Evolutionary conservation across 1,140 invertebrate species (phyloP).

Genomic region (Battus philenor): DNA sequence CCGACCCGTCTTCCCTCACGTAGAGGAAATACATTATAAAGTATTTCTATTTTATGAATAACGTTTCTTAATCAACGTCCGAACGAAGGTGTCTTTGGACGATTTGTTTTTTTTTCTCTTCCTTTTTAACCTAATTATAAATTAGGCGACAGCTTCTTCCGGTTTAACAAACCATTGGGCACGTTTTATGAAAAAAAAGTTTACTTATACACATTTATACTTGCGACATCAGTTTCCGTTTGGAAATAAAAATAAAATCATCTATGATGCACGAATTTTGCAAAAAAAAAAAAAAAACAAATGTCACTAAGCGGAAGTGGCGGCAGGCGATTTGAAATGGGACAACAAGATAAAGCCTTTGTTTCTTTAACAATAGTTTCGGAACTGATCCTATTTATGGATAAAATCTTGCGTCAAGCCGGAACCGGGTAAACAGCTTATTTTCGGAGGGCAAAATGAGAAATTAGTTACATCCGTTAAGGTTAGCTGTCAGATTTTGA

Average conservation of each 20-base stretch:
- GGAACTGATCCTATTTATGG: slow-evolving; percentile 27
- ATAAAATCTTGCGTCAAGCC: slow-evolving; percentile 32
- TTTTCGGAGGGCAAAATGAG: slow-evolving; percentile 28
- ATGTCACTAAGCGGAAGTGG: slow-evolving; percentile 31
- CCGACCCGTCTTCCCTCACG: slow-evolving; percentile 14
- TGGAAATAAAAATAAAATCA: slow-evolving; percentile 21
- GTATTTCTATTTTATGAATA: too few species aligned
- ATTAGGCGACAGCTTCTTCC: too few species aligned
- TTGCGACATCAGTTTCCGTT: slow-evolving; percentile 17
- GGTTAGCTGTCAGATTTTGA: slow-evolving; percentile 30
- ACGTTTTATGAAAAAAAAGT: too few species aligned
- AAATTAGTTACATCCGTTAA: slow-evolving; percentile 35
- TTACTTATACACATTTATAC: too few species aligned
- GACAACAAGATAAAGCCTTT: slow-evolving; percentile 27
- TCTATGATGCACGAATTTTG: slow-evolving; percentile 21
- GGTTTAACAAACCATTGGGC: too few species aligned
- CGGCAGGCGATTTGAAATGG: slow-evolving; percentile 22
- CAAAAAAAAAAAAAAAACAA: slow-evolving; percentile 25
- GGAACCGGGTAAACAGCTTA: slow-evolving; percentile 31
- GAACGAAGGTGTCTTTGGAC: too few species aligned
- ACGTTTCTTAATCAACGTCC: too few species aligned
- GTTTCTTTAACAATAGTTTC: slow-evolving; percentile 25
- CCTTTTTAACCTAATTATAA: too few species aligned
- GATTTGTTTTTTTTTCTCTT: too few species aligned
- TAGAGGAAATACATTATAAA: slow-evolving; percentile 8